These are phyloP conservation scores for Polypedilum vanderplanki DNA, from an alignment of 1,140 invertebrate species.

Conservation along the genomic window DNA sequence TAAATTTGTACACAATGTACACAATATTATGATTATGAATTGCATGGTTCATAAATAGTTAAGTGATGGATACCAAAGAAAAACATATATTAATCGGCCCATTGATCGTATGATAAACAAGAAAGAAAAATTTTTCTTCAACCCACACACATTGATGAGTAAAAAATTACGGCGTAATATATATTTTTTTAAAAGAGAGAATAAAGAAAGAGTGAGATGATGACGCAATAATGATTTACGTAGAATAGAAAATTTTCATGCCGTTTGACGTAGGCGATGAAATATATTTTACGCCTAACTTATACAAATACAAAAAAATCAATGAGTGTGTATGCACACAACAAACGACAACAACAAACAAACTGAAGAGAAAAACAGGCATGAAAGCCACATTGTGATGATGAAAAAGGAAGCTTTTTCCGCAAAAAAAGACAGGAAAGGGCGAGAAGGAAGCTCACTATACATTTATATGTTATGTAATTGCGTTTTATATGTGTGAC, in stretches of 20 bases:
- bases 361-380: neutral
- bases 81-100: no score
- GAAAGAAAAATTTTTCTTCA: neutral
- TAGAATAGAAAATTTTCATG: neutral
- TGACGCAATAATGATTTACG: constrained; percentile 13
- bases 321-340: neutral
- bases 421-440: neutral
- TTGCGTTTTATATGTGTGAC: no score
- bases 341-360: neutral
- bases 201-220: no score
- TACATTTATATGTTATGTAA: no score
- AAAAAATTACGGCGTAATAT: neutral
- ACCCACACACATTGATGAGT: neutral
- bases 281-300: neutral
- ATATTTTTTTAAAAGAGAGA: no score
- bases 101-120: constrained; percentile 14
- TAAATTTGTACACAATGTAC: neutral
- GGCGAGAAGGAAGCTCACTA: neutral
- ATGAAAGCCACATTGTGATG: constrained; percentile 17
- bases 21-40: no score
- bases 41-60: no score
- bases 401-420: neutral
- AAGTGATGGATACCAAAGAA: no score
- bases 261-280: neutral
- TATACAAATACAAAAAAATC: neutral